phyloP scores from a whole-genome alignment of 2,888 invertebrate species.

The Gasteruption jaculator region DNA sequence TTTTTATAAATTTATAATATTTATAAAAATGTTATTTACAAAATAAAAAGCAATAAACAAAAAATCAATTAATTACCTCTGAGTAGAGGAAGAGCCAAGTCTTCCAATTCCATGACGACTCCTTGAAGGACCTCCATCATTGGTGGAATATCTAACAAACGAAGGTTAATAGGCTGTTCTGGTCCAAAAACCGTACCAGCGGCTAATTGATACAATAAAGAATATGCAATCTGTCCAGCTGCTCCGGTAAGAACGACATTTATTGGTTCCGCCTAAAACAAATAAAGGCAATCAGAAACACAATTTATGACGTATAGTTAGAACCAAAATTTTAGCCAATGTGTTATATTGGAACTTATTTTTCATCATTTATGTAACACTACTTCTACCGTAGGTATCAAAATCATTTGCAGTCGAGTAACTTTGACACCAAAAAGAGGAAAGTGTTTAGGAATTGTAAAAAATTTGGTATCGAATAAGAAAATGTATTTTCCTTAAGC shows the following conservation, averaged over 20 bases:
- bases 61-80: constrained; percentile 52
- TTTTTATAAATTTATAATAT: neutral
- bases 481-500: no score
- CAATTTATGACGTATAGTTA: no score
- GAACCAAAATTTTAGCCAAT: no score
- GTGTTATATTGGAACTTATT: no score
- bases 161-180: constrained; percentile 80
- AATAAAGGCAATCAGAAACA: no score
- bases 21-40: neutral
- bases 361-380: no score
- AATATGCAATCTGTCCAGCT: constrained; percentile 98
- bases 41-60: neutral
- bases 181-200: constrained; percentile 94
- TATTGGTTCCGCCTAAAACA: constrained; percentile 71
- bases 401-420: no score
- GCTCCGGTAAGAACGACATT: constrained; percentile 96
- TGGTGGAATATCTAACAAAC: constrained; percentile 89
- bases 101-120: constrained; percentile 95
- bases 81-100: constrained; percentile 90
- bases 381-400: no score
- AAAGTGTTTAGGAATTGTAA: no score
- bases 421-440: no score
- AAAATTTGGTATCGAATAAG: no score
- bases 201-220: constrained; percentile 88
- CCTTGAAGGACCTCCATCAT: constrained; percentile 98